Base-by-base conservation (phyloP, 2,113 vertebrate genomes). In the Thryonomys swinderianus region DNA sequence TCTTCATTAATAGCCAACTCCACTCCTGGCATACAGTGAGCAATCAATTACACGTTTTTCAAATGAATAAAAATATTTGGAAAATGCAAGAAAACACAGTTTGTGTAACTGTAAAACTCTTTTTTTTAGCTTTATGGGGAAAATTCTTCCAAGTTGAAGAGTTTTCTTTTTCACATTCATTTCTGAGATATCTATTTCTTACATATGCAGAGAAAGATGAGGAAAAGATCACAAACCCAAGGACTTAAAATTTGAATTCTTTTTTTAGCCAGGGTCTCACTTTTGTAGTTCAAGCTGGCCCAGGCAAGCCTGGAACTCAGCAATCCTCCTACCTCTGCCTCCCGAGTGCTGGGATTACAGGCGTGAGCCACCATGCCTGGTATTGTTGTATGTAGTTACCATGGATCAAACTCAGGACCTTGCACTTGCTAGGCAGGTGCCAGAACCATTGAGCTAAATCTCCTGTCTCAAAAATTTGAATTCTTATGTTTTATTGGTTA, bases 131-230 rank as follows among this genome's bases (percentile, higher is more conserved):
- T 27, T 92, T 90, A 71, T 64, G 1, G 18, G 73, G 10, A 3
- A 80, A 94, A 85, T 12, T 76, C 61, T 76, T 69, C 5, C 40
- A 82, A 88, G 62, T 69, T 84, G 32, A 84, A 90, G 30, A 32
- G 51, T 69, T 82, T 81, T 85, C 71, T 62, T 96, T 85, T 64
- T 67, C 40, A 93, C 34, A 87, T 88, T 85, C 27, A 57, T 95
- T 95, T 95, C 67, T 79, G 34, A 48, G 34, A 34, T 62, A 86
- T 57, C 67, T 66, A 81, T 59, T 55, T 71, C 51, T 27, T 64
- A 61, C 6, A 67, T 37, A 62, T 17, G 6, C 55, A 88, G 40
- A 74, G 27, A 45, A 95, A 93, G 69, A 85, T 30, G 93, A 79
- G 17, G 30, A 90, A 89, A 85, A 95, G 25, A 53, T 37, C 42